Percentiles rank a stretch among this genome's conserved stretches.
Conservation (phyloP, 23 tunicate species). For the Trididemnum clinides region DNA sequence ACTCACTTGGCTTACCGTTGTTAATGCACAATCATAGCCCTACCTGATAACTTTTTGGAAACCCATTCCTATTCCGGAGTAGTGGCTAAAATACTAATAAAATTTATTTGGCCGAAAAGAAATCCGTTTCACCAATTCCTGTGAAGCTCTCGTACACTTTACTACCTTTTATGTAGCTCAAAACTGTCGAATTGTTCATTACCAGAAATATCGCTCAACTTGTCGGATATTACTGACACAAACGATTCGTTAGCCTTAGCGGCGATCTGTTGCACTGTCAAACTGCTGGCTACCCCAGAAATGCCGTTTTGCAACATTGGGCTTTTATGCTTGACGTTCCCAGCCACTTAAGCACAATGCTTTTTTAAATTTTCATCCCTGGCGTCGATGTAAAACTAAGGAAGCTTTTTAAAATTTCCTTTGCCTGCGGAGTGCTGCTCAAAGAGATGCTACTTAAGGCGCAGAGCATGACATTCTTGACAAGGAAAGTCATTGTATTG, state of each 20-base stretch:
- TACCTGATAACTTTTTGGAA: background rate
- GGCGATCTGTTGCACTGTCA: background rate
- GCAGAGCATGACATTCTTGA: constrained; percentile 10
- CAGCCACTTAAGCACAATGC: background rate
- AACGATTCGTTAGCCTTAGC: constrained; percentile 25
- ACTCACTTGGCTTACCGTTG: background rate
- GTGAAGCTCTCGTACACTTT: constrained; percentile 19
- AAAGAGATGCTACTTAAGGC: background rate
- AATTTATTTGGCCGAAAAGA: background rate
- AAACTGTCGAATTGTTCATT: background rate
- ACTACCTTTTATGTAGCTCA: background rate
- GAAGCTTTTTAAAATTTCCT: constrained; percentile 7
- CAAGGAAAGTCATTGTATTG: background rate
- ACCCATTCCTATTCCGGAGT: background rate
- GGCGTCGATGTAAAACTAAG: background rate
- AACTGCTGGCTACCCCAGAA: background rate
- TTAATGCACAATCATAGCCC: background rate
- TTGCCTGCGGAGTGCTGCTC: background rate
- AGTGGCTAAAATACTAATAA: background rate
- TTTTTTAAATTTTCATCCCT: background rate
- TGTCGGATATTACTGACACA: constrained; percentile 23
- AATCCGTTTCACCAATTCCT: constrained; percentile 16
- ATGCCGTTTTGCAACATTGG: constrained; percentile 15
- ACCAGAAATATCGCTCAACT: background rate
- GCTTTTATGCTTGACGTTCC: constrained; percentile 22